Evolutionary conservation across 2,113 vertebrate genomes (phyloP).

Genomic region (Neolamprologus hecqui): DNA sequence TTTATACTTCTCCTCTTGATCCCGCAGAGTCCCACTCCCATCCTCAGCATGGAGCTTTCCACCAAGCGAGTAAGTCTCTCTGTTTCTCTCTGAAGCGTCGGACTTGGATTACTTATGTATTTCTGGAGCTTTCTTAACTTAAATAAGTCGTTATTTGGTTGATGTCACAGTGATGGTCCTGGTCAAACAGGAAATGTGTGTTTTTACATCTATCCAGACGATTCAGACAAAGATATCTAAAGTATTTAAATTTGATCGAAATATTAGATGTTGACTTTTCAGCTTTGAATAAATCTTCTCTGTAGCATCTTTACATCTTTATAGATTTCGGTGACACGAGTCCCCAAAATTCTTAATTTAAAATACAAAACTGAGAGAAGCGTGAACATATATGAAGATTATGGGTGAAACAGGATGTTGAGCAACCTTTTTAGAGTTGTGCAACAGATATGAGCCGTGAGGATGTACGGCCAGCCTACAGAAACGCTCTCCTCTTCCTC

Average conservation of each 20-base stretch:
- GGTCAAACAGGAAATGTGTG: background rate
- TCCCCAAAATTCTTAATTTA: rapidly evolving
- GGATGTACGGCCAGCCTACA: background rate
- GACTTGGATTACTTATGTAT: background rate
- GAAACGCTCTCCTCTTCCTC: background rate
- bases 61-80: conserved; percentile 73
- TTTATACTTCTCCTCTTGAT: background rate
- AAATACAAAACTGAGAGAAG: background rate
- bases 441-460: background rate
- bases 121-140: rapidly evolving
- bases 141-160: background rate
- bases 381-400: rapidly evolving
- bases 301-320: background rate
- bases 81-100: background rate
- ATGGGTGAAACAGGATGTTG: background rate
- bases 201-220: rapidly evolving
- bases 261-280: background rate
- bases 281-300: background rate
- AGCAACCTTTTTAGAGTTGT: background rate
- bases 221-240: background rate
- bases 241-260: background rate
- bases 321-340: rapidly evolving
- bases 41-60: conserved; percentile 81
- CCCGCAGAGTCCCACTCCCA: conserved; percentile 66
- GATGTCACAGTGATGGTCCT: background rate